phyloP scores from a whole-genome alignment of 2,888 invertebrate genomes.

The Dendrolimus pini region DNA sequence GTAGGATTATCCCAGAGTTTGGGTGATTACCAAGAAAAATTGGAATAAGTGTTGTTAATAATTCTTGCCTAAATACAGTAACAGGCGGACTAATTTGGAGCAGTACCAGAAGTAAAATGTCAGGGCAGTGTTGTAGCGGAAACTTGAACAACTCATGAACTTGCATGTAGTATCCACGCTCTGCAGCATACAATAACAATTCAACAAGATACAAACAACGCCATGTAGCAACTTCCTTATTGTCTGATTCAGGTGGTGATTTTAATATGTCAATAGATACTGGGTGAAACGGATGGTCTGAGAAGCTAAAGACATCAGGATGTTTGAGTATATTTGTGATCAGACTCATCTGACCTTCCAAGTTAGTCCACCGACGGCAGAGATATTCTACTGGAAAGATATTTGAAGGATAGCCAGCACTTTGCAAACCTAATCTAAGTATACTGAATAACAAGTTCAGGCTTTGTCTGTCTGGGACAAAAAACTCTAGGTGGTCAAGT shows the following conservation, averaged over 20 bases:
- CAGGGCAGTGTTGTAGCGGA: constrained; percentile 95
- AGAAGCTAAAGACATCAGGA: constrained; percentile 95
- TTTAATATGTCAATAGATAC: constrained; percentile 94
- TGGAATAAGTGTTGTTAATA: constrained; percentile 91
- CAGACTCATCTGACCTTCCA: constrained; percentile 94
- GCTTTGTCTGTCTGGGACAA: constrained; percentile 91
- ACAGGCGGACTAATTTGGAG: constrained; percentile 91
- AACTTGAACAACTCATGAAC: constrained; percentile 94
- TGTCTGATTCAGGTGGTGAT: constrained; percentile 95
- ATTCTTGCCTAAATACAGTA: constrained; percentile 87
- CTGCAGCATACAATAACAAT: constrained; percentile 89
- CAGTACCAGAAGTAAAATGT: constrained; percentile 92
- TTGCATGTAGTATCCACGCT: constrained; percentile 88
- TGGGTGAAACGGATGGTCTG: constrained; percentile 92
- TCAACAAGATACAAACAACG: constrained; percentile 95
- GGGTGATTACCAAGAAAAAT: constrained; percentile 97
- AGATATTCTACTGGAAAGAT: constrained; percentile 92
- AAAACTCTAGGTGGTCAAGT: constrained; percentile 93
- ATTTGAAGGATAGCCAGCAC: constrained; percentile 82
- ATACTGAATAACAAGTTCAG: constrained; percentile 89
- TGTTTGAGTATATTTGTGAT: constrained; percentile 91
- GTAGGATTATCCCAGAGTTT: constrained; percentile 96
- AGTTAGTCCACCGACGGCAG: constrained; percentile 94
- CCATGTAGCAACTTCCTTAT: constrained; percentile 96
- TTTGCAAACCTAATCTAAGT: constrained; percentile 87